Conservation (phyloP, 2,113 vertebrate genomes). For the Plectropomus leopardus region DNA sequence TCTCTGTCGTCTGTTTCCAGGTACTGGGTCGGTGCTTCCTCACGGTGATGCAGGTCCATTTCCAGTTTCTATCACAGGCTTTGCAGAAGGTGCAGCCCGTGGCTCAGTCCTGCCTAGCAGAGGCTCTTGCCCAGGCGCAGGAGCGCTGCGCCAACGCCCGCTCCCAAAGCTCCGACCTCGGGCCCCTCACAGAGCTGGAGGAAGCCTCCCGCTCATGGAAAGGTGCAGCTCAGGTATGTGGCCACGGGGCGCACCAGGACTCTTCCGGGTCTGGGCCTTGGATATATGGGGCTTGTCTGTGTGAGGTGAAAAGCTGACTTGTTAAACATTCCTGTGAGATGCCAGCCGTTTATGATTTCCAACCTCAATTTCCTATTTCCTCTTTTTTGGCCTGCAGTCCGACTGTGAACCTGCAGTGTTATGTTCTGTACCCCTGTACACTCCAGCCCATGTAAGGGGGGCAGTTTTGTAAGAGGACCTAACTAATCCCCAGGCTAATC, state of each 20-base stretch:
- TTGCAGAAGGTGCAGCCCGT: conserved; percentile 97
- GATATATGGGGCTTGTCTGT: conserved; percentile 48
- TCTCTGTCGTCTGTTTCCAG: conserved; percentile 75
- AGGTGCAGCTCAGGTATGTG: conserved; percentile 93
- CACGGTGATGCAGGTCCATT: conserved; percentile 99
- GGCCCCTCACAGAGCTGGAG: conserved; percentile 90
- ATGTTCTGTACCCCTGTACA: conserved; percentile 8
- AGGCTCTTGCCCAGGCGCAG: conserved; percentile 90
- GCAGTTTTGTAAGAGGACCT: conserved; percentile 54
- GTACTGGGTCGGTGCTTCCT: conserved; percentile 97
- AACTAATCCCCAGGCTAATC: conserved; percentile 66
- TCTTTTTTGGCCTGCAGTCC: conserved; percentile 26
- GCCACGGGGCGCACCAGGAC: conserved; percentile 27
- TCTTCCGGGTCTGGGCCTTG: conserved; percentile 35
- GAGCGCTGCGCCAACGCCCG: conserved; percentile 88
- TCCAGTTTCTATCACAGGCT: conserved; percentile 98
- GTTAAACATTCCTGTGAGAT: conserved; percentile 67
- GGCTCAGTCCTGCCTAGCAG: conserved; percentile 95
- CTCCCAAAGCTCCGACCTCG: conserved; percentile 81
- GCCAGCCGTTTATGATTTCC: conserved; percentile 48
- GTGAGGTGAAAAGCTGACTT: conserved; percentile 52
- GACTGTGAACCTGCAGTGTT: conserved; percentile 45
- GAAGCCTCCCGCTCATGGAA: conserved; percentile 95
- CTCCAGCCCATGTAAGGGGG: conserved; percentile 18
- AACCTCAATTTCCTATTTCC: conserved; percentile 68